phyloP scores from a whole-genome alignment of 1,140 invertebrate species.

The Psilanteris sp. region DNA sequence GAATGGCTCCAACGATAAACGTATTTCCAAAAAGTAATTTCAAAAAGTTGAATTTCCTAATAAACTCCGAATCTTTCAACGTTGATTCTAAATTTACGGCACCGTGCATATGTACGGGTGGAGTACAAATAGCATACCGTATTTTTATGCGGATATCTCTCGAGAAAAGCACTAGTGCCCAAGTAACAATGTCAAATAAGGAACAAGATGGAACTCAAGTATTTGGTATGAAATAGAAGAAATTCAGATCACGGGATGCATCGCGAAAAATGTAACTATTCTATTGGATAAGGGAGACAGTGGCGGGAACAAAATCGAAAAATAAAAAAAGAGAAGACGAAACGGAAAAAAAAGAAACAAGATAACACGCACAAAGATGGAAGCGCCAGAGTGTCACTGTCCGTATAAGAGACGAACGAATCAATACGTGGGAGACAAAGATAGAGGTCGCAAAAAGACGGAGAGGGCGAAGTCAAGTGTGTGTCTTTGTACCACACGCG shows the following conservation, averaged over 20 bases:
- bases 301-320: constrained; percentile 34
- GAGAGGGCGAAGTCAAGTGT: constrained; percentile 63
- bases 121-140: too few relatives aligned
- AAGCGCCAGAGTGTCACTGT: constrained; percentile 65
- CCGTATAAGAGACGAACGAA: constrained; percentile 75
- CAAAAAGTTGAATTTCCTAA: too few relatives aligned
- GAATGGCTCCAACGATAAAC: too few relatives aligned
- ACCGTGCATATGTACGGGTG: too few relatives aligned
- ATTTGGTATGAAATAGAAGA: constrained; percentile 68
- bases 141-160: too few relatives aligned
- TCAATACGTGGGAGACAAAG: constrained; percentile 70
- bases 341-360: constrained; percentile 10
- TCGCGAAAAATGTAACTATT: constrained; percentile 48
- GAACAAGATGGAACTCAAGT: constrained; percentile 66
- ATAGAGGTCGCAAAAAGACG: constrained; percentile 5
- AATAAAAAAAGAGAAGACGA: constrained; percentile 50
- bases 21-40: too few relatives aligned
- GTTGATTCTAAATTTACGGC: too few relatives aligned
- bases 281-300: constrained; percentile 57
- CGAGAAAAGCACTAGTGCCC: constrained; percentile 28
- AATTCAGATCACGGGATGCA: constrained; percentile 75
- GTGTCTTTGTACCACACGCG: constrained; percentile 72
- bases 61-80: too few relatives aligned
- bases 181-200: constrained; percentile 76
- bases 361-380: constrained; percentile 43